A percentile compares a stretch with the other conserved stretches of the same genome.
Conservation (phyloP, 2,797 vertebrate species). For the Xerus rutilus region DNA sequence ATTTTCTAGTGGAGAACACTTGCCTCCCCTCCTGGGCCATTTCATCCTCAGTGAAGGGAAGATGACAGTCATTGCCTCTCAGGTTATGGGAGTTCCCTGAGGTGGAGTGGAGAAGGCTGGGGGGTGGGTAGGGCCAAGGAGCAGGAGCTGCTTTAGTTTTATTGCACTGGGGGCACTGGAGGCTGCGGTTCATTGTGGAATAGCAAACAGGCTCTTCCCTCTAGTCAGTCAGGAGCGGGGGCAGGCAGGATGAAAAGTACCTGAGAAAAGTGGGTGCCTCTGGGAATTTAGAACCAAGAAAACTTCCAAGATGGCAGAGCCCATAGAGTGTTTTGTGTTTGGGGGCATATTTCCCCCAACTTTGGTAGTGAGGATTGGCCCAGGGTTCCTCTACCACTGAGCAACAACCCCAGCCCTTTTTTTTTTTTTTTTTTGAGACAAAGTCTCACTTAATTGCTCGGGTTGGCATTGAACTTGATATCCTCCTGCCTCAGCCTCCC, state of each 20-base stretch:
- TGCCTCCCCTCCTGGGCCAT: neutral
- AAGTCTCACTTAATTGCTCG: neutral
- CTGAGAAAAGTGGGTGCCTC: neutral
- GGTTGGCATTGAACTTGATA: neutral
- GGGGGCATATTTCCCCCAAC: no score
- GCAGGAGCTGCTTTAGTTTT: neutral
- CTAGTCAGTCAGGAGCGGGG: neutral
- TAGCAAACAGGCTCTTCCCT: neutral
- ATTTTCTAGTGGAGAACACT: neutral
- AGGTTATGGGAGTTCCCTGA: rapidly evolving
- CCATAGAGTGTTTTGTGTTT: no score
- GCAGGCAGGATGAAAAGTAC: neutral
- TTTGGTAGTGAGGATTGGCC: neutral
- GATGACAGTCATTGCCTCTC: neutral
- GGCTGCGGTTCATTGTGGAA: neutral
- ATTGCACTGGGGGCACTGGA: neutral
- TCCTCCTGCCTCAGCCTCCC: neutral
- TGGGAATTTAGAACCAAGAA: neutral
- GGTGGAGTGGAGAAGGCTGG: neutral
- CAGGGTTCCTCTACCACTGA: neutral
- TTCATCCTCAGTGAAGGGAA: neutral
- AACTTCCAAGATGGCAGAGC: neutral
- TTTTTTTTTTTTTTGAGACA: no score
- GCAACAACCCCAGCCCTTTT: no score
- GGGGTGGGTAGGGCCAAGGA: neutral